Conservation (phyloP, 2,888 invertebrate genomes). For the Miltochrista miniata region DNA sequence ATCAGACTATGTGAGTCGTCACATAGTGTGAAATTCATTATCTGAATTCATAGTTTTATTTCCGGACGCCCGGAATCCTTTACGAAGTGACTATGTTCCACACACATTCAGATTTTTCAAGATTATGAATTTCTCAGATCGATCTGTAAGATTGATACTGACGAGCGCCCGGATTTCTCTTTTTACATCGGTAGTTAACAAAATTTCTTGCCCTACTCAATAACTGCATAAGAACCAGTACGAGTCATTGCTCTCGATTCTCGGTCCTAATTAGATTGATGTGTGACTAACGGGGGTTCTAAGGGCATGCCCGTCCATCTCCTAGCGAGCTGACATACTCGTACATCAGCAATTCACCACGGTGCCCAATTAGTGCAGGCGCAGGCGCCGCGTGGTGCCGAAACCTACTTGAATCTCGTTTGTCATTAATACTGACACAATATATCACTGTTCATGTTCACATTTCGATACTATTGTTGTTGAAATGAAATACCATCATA, state of each 20-base stretch:
- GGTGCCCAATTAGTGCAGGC: conserved; percentile 65
- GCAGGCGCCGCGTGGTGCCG: conserved; percentile 41
- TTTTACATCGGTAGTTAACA: too few relatives aligned
- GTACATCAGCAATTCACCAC: conserved; percentile 73
- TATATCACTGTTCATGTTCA: conserved; percentile 51
- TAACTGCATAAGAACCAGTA: background rate
- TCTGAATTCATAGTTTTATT: too few relatives aligned
- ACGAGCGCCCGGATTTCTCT: too few relatives aligned
- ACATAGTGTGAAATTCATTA: too few relatives aligned
- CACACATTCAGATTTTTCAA: too few relatives aligned
- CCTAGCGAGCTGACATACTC: conserved; percentile 47
- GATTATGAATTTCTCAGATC: too few relatives aligned
- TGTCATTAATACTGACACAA: conserved; percentile 48
- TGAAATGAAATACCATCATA: conserved; percentile 27
- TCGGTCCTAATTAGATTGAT: conserved; percentile 55
- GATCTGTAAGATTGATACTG: too few relatives aligned
- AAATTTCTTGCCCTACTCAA: too few relatives aligned
- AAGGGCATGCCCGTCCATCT: conserved; percentile 46
- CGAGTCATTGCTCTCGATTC: conserved; percentile 51
- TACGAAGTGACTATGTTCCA: too few relatives aligned
- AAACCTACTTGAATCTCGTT: conserved; percentile 51
- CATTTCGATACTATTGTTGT: conserved; percentile 54
- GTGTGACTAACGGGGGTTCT: conserved; percentile 60
- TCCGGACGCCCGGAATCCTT: too few relatives aligned
- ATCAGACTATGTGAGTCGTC: too few relatives aligned